Percentiles rank a stretch among this genome's conserved stretches.
Conservation (phyloP, 2,888 invertebrate species). For the Heliconius sara region DNA sequence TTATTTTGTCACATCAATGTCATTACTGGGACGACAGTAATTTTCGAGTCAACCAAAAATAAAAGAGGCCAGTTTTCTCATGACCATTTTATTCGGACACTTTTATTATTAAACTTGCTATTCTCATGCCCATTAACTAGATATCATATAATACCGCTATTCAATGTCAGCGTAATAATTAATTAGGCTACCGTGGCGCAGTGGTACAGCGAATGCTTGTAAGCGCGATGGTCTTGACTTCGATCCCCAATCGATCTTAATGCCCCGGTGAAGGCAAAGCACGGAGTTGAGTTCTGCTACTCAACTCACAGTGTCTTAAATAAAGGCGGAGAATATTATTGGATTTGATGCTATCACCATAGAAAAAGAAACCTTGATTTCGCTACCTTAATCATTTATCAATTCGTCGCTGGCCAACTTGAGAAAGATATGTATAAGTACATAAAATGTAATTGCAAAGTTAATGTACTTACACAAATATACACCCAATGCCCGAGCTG, state of each 20-base stretch:
- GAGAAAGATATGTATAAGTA: neutral
- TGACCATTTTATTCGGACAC: neutral
- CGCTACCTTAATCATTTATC: neutral
- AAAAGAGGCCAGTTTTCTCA: neutral
- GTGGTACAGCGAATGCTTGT: neutral
- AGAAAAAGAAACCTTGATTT: neutral
- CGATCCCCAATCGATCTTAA: neutral
- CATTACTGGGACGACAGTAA: slow-evolving; percentile 16
- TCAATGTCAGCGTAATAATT: neutral
- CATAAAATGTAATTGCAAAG: neutral
- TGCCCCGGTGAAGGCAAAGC: neutral
- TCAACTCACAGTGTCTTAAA: neutral
- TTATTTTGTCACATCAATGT: slow-evolving; percentile 7
- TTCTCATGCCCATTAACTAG: neutral
- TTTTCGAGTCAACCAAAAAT: slow-evolving; percentile 14
- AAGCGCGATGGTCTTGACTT: neutral
- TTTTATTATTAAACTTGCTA: neutral
- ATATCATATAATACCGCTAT: neutral
- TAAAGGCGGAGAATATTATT: too few relatives aligned
- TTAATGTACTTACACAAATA: slow-evolving; percentile 7
- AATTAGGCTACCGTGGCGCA: neutral
- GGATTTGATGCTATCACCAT: too few relatives aligned
- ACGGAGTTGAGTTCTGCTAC: neutral
- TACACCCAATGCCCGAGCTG: slow-evolving; percentile 27
- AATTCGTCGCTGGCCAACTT: neutral